Evolutionary conservation across 2,888 invertebrate species (phyloP).

Genomic region (Panopea generosa): DNA sequence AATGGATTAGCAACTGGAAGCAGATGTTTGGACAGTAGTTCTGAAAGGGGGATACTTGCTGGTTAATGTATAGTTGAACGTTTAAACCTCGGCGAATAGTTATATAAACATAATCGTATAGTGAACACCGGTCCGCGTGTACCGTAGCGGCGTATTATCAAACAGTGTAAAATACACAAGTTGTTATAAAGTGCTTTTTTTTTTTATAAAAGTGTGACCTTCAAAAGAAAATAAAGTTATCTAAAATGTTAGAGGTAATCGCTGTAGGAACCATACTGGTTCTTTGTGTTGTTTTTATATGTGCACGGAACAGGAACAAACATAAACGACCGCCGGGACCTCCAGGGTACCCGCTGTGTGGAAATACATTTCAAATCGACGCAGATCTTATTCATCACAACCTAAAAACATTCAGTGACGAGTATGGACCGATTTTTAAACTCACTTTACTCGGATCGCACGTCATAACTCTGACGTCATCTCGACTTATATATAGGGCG

Average conservation of each 20-base stretch:
- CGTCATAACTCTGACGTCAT: constrained; percentile 40
- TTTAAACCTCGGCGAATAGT: no score
- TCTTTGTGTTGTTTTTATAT: constrained; percentile 13
- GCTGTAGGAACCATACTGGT: background rate
- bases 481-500: constrained; percentile 18
- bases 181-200: no score
- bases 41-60: no score
- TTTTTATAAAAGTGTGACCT: no score
- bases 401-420: constrained; percentile 33
- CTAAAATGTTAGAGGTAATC: constrained; percentile 12
- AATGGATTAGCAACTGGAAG: no score
- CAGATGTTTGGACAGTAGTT: no score
- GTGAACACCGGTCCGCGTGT: no score
- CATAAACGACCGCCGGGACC: constrained; percentile 43
- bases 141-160: no score
- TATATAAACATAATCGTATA: no score
- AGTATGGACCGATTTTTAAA: constrained; percentile 45
- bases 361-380: constrained; percentile 53
- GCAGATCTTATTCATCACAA: constrained; percentile 39
- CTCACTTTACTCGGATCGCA: constrained; percentile 39
- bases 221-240: no score
- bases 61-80: no score
- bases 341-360: constrained; percentile 40
- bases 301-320: constrained; percentile 22
- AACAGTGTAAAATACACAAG: no score